Conservation (phyloP, 2,888 invertebrate genomes). For the Spodoptera littoralis region DNA sequence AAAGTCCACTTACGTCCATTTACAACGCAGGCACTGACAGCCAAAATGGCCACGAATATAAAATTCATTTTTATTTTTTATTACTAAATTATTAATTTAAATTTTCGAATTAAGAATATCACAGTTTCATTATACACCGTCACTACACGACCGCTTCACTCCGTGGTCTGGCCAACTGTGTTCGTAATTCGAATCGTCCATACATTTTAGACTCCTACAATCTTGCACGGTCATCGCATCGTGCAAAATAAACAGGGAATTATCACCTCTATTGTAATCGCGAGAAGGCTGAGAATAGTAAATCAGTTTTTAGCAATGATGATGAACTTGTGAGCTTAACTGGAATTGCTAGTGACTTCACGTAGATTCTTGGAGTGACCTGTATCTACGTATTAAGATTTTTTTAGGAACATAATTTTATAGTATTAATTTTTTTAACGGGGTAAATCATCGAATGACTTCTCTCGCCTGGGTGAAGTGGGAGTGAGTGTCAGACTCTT, state of each 20-base stretch:
- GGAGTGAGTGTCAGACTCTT: too few relatives aligned
- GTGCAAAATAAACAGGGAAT: constrained; percentile 1
- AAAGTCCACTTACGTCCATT: constrained; percentile 61
- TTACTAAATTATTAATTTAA: too few relatives aligned
- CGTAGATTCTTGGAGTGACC: constrained; percentile 40
- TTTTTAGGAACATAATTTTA: constrained; percentile 5
- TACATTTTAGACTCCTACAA: constrained; percentile 36
- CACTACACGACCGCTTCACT: constrained; percentile 39
- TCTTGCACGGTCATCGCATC: constrained; percentile 13
- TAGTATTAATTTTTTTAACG: too few relatives aligned
- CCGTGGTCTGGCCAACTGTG: constrained; percentile 42
- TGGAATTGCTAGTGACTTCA: constrained; percentile 36
- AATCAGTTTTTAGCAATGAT: constrained; percentile 3
- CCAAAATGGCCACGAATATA: constrained; percentile 42
- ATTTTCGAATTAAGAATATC: constrained; percentile 21
- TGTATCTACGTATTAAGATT: constrained; percentile 7
- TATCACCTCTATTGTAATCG: neutral
- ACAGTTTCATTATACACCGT: constrained; percentile 44
- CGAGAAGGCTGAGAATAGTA: neutral
- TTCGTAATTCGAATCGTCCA: constrained; percentile 14
- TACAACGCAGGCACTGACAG: constrained; percentile 49
- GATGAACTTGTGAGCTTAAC: constrained; percentile 25
- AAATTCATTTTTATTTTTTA: constrained; percentile 40
- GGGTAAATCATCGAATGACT: too few relatives aligned
- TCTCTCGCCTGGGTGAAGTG: too few relatives aligned